Conservation (phyloP, 2,113 vertebrate species). For the Leucoraja erinaceus region DNA sequence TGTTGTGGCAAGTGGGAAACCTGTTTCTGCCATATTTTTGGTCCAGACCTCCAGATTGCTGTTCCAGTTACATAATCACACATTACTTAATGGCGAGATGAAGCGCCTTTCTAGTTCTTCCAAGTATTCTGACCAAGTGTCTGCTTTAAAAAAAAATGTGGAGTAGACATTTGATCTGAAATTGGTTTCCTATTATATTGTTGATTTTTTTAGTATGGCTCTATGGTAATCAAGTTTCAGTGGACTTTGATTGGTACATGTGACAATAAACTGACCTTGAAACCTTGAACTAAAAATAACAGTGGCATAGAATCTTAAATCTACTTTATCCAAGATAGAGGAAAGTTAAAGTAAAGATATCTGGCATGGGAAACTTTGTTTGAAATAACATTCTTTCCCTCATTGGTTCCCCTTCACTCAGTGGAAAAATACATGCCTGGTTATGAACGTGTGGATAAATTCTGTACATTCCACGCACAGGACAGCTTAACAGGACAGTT, state of each 20-base stretch:
- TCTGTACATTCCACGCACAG: neutral
- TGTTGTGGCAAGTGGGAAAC: too few relatives aligned
- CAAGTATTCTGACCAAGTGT: neutral
- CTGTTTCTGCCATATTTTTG: too few relatives aligned
- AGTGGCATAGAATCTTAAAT: neutral
- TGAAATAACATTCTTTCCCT: neutral
- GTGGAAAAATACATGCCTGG: conserved; percentile 1
- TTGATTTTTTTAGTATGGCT: too few relatives aligned
- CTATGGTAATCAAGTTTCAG: too few relatives aligned
- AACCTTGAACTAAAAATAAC: too few relatives aligned
- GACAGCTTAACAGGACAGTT: neutral
- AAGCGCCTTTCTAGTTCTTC: neutral
- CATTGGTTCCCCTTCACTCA: neutral
- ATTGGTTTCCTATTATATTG: neutral
- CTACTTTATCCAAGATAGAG: neutral
- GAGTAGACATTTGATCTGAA: neutral
- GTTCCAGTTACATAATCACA: too few relatives aligned
- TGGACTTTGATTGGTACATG: too few relatives aligned
- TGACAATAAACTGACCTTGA: too few relatives aligned
- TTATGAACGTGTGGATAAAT: neutral
- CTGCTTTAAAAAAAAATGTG: neutral
- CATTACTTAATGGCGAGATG: neutral
- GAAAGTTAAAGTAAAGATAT: neutral
- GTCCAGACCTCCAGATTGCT: too few relatives aligned
- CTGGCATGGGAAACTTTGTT: neutral